Conservation (phyloP, 2,888 invertebrate species). For the Nebria salina region DNA sequence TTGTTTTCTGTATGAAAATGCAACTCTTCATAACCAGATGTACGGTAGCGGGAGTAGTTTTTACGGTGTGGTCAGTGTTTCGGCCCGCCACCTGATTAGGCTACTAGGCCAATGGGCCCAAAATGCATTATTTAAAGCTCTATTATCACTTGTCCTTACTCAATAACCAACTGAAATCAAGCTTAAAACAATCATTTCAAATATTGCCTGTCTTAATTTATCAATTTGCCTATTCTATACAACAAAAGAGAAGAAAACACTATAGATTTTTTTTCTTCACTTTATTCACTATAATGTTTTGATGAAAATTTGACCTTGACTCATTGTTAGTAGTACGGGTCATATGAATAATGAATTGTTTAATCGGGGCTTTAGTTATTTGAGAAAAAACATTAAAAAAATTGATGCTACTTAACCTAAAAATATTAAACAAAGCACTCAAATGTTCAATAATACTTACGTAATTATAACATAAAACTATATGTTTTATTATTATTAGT, state of each 20-base stretch:
- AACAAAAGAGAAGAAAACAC: constrained; percentile 33
- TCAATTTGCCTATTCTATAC: neutral
- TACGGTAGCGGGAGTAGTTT: constrained; percentile 45
- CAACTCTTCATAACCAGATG: constrained; percentile 24
- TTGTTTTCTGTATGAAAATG: neutral
- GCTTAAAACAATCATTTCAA: neutral
- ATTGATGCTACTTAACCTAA: neutral
- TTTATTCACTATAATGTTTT: constrained; percentile 43
- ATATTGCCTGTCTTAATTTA: neutral
- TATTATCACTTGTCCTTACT: neutral
- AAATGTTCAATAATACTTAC: constrained; percentile 3
- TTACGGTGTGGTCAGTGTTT: constrained; percentile 43
- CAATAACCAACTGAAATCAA: neutral
- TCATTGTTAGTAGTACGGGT: constrained; percentile 26
- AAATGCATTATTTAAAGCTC: neutral
- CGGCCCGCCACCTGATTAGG: constrained; percentile 44
- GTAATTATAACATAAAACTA: neutral
- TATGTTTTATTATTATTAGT: neutral
- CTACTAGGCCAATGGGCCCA: constrained; percentile 37
- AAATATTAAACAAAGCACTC: neutral
- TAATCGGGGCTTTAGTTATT: neutral
- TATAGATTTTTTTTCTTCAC: constrained; percentile 36
- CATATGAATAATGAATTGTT: neutral
- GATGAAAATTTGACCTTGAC: constrained; percentile 43
- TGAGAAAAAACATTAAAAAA: neutral